A percentile compares a stretch with the other conserved stretches of the same genome.
phyloP scores from a whole-genome alignment of 2,888 invertebrate genomes.

The Lamellibrachia satsuma region DNA sequence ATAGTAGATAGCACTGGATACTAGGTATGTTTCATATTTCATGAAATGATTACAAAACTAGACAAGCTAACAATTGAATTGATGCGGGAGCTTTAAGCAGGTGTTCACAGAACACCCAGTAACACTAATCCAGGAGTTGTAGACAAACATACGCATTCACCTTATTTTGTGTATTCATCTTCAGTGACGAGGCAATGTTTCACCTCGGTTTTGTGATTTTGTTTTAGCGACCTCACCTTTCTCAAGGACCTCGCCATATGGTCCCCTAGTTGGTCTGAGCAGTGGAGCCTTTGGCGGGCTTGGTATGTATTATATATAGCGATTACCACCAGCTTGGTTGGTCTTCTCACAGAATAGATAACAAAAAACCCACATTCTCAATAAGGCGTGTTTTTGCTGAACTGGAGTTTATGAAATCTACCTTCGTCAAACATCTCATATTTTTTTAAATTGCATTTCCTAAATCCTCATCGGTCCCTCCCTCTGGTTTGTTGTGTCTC shows the following conservation, averaged over 20 bases:
- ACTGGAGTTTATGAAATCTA: too few relatives aligned
- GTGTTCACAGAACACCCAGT: too few relatives aligned
- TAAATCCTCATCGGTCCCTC: too few relatives aligned
- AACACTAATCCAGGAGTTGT: too few relatives aligned
- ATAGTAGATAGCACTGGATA: too few relatives aligned
- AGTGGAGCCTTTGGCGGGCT: constrained; percentile 49
- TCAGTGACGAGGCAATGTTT: neutral
- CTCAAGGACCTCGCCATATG: constrained; percentile 57
- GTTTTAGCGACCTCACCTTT: constrained; percentile 52
- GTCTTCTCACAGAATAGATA: neutral
- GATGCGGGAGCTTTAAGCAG: too few relatives aligned
- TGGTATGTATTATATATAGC: constrained; percentile 44
- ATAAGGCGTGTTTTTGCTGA: neutral
- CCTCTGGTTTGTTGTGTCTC: too few relatives aligned
- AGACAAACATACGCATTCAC: neutral
- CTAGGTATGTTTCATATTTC: too few relatives aligned
- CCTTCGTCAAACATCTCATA: too few relatives aligned
- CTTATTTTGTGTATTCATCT: neutral
- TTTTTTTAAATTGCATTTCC: too few relatives aligned
- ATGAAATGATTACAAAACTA: too few relatives aligned
- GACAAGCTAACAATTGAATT: too few relatives aligned
- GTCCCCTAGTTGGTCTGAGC: constrained; percentile 44
- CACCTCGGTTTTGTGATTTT: neutral
- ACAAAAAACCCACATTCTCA: neutral
- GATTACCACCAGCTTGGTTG: neutral